Percentiles rank a stretch among this genome's conserved stretches.
Evolutionary conservation across 1,140 invertebrate species (phyloP).

Genomic region (Drosophila grimshawi): DNA sequence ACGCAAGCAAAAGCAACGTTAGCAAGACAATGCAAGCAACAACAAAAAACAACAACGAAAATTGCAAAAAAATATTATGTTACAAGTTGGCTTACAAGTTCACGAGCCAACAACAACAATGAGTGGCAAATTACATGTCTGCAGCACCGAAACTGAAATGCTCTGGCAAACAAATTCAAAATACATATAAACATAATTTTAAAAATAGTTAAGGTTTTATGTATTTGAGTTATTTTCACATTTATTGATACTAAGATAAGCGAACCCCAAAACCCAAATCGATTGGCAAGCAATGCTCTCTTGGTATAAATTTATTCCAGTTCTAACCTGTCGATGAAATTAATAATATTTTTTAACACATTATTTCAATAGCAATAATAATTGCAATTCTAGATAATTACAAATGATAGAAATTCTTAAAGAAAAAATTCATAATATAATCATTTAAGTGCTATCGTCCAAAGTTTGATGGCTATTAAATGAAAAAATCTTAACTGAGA

Average conservation of each 20-base stretch:
- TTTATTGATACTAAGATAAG: too few species aligned
- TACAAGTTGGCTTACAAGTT: constrained; percentile 77
- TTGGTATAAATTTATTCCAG: too few species aligned
- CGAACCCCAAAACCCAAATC: too few species aligned
- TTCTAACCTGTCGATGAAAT: too few species aligned
- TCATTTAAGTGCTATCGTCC: background rate
- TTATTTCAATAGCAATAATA: background rate
- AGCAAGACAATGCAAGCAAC: constrained; percentile 53
- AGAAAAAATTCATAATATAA: background rate
- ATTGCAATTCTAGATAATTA: background rate
- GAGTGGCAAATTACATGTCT: constrained; percentile 17
- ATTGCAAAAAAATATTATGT: constrained; percentile 57
- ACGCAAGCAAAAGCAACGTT: constrained; percentile 40
- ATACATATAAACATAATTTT: background rate
- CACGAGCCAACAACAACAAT: constrained; percentile 56
- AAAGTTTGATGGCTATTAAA: background rate
- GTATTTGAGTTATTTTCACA: too few species aligned
- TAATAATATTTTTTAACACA: too few species aligned
- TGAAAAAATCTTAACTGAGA: background rate
- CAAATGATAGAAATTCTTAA: background rate
- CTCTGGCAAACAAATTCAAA: constrained; percentile 10
- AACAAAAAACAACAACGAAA: constrained; percentile 23
- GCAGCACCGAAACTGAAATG: constrained; percentile 13
- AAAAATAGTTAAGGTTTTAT: background rate
- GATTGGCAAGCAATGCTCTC: too few species aligned